Evolutionary conservation across 2,113 vertebrate genomes (phyloP), one percentile per base, ranked within the genome.

Genomic region (Labeo catla): DNA sequence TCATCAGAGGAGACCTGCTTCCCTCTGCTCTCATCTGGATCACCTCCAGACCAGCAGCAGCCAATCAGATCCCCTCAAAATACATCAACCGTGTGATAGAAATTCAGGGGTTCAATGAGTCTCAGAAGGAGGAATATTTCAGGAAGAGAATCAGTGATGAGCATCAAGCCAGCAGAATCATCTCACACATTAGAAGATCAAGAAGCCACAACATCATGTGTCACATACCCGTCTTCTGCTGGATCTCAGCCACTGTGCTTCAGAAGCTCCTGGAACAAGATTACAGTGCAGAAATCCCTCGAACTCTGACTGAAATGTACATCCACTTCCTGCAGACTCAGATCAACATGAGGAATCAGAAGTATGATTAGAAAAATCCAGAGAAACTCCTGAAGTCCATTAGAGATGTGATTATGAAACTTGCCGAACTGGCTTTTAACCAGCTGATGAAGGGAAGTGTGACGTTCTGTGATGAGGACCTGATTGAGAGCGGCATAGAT

Each of bases 261-360:
- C 63, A 65, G 13, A 65, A 65, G 4, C 11, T 65, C 23, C 23
- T 34, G 11, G 28, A 65, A 12, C 23, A 34, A 65, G 63, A 65
- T 65, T 4, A 12, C 10, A 34, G 63, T 65, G 63, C 63, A 65
- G 63, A 65, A 65, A 28, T 65, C 23, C 63, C 63, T 65, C 63
- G 28, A 65, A 65, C 23, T 34, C 63, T 65, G 63, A 65, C 63
- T 65, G 63, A 65, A 65, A 65, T 65, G 23, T 65, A 65, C 63
- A 65, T 34, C 63, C 63, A 65, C 11, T 65, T 65, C 63, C 11
- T 65, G 11, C 23, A 34, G 23, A 65, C 23, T 65, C 63, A 65
- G 63, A 13, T 65, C 23, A 65, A 65, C 23, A 65, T 65, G 23
- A 65, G 5, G 5, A 65, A 65, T 65, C 63, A 65, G 63, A 65